Conservation (phyloP, 2,113 vertebrate genomes). For the Sarotherodon lohbergeri region DNA sequence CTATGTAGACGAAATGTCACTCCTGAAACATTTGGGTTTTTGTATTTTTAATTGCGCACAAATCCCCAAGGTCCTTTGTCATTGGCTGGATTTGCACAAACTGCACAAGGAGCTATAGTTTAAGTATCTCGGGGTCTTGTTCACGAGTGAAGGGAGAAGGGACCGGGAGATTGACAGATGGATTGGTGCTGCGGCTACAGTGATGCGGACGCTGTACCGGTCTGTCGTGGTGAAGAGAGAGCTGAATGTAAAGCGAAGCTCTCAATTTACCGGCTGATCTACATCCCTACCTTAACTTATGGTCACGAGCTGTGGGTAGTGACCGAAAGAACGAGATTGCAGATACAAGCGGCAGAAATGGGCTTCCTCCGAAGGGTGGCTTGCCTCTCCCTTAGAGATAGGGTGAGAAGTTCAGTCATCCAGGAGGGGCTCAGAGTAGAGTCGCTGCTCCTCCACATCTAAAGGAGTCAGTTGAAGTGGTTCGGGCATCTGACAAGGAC, state of each 20-base stretch:
- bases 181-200: not conserved
- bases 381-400: not conserved
- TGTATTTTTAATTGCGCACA: not conserved
- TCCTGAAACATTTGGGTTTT: not conserved
- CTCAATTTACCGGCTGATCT: accelerated
- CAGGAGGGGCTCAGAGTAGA: not conserved
- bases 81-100: not conserved
- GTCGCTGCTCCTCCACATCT: accelerated
- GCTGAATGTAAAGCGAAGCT: not conserved
- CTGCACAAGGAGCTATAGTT: not conserved
- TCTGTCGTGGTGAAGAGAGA: not conserved
- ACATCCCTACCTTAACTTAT: not conserved
- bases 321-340: not conserved
- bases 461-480: no score
- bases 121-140: not conserved
- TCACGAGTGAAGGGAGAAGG: not conserved
- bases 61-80: not conserved
- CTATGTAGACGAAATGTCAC: not conserved
- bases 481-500: no score
- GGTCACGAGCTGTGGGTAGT: accelerated
- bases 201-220: not conserved
- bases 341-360: not conserved
- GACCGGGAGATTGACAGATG: not conserved
- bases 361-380: accelerated
- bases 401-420: not conserved